A percentile compares a stretch with the other conserved stretches of the same genome.
Conservation (phyloP, 2,888 invertebrate species). For the Noctua comes region DNA sequence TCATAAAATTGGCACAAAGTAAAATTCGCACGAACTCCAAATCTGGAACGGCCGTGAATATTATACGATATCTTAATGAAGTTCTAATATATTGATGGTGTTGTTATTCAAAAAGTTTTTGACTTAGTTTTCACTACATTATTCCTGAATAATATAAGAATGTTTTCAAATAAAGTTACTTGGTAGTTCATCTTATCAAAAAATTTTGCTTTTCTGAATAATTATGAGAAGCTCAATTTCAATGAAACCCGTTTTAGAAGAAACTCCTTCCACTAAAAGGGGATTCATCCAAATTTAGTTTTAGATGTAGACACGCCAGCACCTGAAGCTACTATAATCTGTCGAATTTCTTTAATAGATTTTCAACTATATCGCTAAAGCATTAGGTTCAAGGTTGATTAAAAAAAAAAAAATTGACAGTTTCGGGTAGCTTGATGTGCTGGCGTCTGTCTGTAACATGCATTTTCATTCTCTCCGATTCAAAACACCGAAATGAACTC, state of each 20-base stretch:
- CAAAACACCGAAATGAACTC: conserved; percentile 2
- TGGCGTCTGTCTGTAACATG: no score
- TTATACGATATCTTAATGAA: conserved; percentile 23
- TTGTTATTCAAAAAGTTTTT: conserved; percentile 24
- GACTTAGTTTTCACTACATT: not conserved
- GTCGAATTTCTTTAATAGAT: no score
- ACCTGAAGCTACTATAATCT: no score
- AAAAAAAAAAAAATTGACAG: no score
- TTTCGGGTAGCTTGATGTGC: no score
- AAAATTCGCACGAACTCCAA: conserved; percentile 21
- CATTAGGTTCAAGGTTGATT: no score
- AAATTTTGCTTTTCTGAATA: not conserved
- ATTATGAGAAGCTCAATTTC: not conserved
- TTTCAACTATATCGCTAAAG: no score
- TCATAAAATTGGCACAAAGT: conserved; percentile 31
- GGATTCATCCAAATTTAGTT: not conserved
- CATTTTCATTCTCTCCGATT: conserved; percentile 5
- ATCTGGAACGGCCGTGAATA: conserved; percentile 29
- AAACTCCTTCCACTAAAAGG: not conserved
- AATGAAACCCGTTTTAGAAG: not conserved
- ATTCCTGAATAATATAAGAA: not conserved
- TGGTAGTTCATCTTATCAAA: not conserved
- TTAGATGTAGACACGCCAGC: not conserved
- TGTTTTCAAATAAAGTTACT: not conserved
- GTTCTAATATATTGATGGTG: conserved; percentile 12